A percentile compares a stretch with the other conserved stretches of the same genome.
Conservation (phyloP, 2,888 invertebrate species). For the Aleiodes leptofemur region DNA sequence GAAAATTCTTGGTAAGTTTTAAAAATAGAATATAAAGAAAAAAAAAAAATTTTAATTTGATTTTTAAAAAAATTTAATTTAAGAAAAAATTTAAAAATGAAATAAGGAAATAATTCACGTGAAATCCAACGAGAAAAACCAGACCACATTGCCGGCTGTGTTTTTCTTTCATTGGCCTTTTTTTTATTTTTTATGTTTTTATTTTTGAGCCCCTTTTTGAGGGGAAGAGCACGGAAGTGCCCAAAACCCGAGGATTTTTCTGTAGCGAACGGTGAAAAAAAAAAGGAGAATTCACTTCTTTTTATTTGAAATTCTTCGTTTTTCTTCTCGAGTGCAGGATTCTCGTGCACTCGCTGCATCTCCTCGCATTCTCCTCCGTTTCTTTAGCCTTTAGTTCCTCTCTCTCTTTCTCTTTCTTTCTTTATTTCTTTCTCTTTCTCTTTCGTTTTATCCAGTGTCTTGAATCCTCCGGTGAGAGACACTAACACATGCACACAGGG, state of each 20-base stretch:
- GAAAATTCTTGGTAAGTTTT: constrained; percentile 31
- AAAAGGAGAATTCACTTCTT: neutral
- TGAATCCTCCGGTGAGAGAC: constrained; percentile 18
- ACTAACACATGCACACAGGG: constrained; percentile 3
- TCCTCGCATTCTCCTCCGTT: neutral
- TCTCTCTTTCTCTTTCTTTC: constrained; percentile 13
- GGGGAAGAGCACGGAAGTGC: neutral
- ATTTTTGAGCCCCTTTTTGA: neutral
- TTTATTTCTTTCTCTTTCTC: constrained; percentile 7
- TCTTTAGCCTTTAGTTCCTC: neutral
- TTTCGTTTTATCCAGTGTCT: neutral
- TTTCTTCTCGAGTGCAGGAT: neutral
- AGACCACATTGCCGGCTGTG: constrained; percentile 7
- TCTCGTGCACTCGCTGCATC: constrained; percentile 22
- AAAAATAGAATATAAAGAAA: neutral
- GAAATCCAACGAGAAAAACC: constrained; percentile 9
- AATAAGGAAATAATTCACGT: too few species aligned
- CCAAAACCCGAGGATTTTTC: constrained; percentile 13
- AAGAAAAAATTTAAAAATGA: too few species aligned
- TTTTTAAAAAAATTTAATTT: too few species aligned
- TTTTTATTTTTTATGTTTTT: constrained; percentile 15
- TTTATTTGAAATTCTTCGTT: neutral
- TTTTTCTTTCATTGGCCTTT: constrained; percentile 10
- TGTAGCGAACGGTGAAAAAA: neutral
- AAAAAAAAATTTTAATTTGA: too few species aligned